phyloP scores from a whole-genome alignment of 1,140 invertebrate species.

The Hyphantria cunea region DNA sequence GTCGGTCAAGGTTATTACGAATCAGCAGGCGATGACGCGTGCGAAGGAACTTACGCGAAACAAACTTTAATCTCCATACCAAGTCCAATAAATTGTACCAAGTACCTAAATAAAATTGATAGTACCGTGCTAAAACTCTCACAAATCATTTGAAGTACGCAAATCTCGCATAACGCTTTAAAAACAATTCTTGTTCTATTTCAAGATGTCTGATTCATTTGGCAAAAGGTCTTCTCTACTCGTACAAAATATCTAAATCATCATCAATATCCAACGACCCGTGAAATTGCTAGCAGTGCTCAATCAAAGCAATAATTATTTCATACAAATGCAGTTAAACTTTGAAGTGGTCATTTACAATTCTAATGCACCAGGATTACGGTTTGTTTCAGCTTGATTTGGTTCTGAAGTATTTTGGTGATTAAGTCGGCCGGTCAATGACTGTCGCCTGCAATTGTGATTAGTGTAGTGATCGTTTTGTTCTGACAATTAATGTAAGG shows the following conservation, averaged over 20 bases:
- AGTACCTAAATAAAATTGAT: background rate
- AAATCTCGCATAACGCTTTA: background rate
- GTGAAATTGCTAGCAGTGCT: conserved; percentile 60
- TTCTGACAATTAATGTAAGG: conserved; percentile 44
- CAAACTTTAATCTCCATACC: no score
- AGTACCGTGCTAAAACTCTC: background rate
- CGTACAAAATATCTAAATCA: conserved; percentile 25
- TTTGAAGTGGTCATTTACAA: background rate
- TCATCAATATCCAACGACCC: conserved; percentile 48
- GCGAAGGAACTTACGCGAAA: no score
- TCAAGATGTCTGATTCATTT: conserved; percentile 2
- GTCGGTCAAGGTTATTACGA: no score
- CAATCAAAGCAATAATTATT: conserved; percentile 34
- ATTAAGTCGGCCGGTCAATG: conserved; percentile 41
- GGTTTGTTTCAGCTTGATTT: conserved; percentile 8
- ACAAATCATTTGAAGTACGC: background rate
- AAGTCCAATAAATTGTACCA: background rate
- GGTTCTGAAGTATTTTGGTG: background rate
- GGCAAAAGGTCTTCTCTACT: conserved; percentile 3
- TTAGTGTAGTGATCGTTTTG: conserved; percentile 45
- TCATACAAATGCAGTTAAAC: conserved; percentile 13
- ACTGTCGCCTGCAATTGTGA: conserved; percentile 48
- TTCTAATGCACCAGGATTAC: conserved; percentile 13
- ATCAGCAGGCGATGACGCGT: no score
- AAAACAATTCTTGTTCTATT: conserved; percentile 1